Base-by-base conservation (phyloP, 2,888 invertebrate species). In the Luperina testacea region DNA sequence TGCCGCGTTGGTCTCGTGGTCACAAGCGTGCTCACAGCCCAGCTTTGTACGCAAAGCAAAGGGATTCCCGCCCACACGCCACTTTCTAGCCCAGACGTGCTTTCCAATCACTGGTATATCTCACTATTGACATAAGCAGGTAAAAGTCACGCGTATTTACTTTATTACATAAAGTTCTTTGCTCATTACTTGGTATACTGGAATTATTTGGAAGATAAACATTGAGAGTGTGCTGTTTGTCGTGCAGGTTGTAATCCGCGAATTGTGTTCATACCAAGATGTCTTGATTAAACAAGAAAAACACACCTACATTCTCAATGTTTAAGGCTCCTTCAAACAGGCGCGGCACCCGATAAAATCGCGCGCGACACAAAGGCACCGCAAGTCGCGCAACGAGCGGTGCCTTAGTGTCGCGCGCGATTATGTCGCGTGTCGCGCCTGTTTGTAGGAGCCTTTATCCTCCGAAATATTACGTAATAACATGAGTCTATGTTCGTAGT, bases 141-240 rank as follows among this genome's bases (percentile, higher is more conserved):
- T 82, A 84, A 84, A 83, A 84, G 72, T 78, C 38, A 42, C 27
- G n/a, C 38, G 27, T 75, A 27, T 65, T 69, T 38, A 75, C 67
- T 69, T 45, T n/a, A 64, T 86, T 82, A 68, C 63, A 48, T 79
- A 86, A 86, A 11, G 24, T 1, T 38, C 38, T 76, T 57, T 20
- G 38, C 70, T 71, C 53, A 75, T 75, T 84, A 81, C 75, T n/a
- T 51, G 24, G 81, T 63, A 24, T n/a, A 13, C 17, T 61, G 38
- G 7, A 71, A 61, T 4, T 71, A 42, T n/a, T 42, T 51, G 20
- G 20, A 68, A 38, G n/a, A 53, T 63, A 59, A 67, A 75, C 27
- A 75, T 80, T 71, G 27, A 51, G 77, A 77, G 83, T 69, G 80
- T 81, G 68, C 72, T 71, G 75, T 82, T 81, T 85, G 42, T 4